Evolutionary conservation across 2,888 invertebrate species (phyloP).

Genomic region (Nephrotoma appendiculata): DNA sequence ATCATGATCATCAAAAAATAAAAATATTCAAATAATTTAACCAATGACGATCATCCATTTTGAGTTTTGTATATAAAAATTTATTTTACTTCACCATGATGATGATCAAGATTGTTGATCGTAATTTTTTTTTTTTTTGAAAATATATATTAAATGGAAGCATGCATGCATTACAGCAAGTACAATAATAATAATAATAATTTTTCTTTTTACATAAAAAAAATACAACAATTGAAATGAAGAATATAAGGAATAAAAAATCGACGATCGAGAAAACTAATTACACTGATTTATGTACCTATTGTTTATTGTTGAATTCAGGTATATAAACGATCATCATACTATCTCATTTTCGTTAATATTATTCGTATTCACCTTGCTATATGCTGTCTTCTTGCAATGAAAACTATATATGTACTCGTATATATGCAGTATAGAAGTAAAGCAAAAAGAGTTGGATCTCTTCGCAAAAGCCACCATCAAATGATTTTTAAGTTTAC

Average conservation of each 20-base stretch:
- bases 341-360: background rate
- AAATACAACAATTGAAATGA: background rate
- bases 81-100: background rate
- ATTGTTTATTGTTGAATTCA: conserved; percentile 65
- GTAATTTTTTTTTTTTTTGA: background rate
- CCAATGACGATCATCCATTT: conserved; percentile 2
- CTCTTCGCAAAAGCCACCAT: background rate
- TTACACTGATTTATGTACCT: conserved; percentile 89
- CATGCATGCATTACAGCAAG: background rate
- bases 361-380: background rate
- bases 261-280: conserved; percentile 47
- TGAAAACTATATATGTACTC: background rate
- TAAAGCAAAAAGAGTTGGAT: background rate
- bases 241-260: background rate
- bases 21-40: background rate
- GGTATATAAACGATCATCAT: background rate
- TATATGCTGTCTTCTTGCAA: background rate
- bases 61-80: background rate
- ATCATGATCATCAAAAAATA: background rate
- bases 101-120: background rate
- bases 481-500: background rate
- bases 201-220: background rate
- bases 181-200: background rate
- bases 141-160: background rate
- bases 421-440: background rate